Conservation (phyloP, 2,113 vertebrate species). For the Pipa parva region DNA sequence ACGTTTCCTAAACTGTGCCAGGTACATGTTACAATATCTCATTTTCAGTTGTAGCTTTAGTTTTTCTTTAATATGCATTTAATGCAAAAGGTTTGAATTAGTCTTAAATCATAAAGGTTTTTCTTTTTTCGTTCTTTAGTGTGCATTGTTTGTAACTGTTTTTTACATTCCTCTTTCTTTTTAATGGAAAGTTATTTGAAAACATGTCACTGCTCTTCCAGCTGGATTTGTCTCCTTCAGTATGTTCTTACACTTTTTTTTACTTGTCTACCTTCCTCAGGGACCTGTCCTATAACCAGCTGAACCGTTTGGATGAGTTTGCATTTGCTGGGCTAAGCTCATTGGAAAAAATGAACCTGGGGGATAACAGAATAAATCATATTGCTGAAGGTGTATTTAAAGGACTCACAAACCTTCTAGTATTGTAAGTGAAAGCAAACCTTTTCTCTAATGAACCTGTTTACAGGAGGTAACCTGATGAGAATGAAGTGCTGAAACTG, state of each 20-base stretch:
- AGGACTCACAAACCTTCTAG: conserved; percentile 76
- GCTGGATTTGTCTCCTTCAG: not conserved
- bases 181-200: not conserved
- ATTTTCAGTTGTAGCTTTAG: too few species aligned
- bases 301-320: conserved; percentile 87
- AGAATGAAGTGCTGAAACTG: too few species aligned
- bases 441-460: not conserved
- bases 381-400: conserved; percentile 88
- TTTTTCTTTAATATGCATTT: too few species aligned
- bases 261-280: conserved; percentile 52
- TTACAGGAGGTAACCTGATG: too few species aligned
- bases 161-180: not conserved
- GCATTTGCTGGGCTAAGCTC: conserved; percentile 82
- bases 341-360: conserved; percentile 83
- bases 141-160: not conserved
- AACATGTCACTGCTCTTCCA: not conserved
- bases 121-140: too few species aligned
- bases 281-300: conserved; percentile 88
- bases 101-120: too few species aligned
- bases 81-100: too few species aligned
- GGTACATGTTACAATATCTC: too few species aligned
- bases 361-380: conserved; percentile 86
- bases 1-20: too few species aligned
- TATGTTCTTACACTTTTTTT: not conserved
- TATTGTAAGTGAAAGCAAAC: conserved; percentile 74